Base-by-base conservation (phyloP, 2,888 invertebrate genomes). In the Neoitamus cyanurus region DNA sequence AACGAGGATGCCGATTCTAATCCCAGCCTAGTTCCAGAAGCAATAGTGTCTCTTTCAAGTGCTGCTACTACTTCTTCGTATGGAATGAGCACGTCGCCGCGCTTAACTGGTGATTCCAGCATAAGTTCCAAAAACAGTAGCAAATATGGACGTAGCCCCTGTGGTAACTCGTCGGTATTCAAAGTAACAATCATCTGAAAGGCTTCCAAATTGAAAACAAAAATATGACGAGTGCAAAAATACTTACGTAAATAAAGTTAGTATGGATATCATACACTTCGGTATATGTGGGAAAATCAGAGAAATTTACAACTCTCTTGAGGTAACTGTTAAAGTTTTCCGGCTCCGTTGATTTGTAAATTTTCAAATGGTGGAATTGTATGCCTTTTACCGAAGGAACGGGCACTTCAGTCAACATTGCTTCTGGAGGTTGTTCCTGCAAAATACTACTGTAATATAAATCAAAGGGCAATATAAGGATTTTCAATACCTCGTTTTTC, bases 161-260 rank as follows among this genome's bases (percentile, higher is more conserved):
- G 89, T 1, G 94, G 92, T 34, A 96, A 89, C 0, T 90, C 88
- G 1, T 93, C 92, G 1, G 95, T 96, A 90, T 97, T 95, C 90
- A 97, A 92, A 84, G 96, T 90, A 0, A 95, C 92, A 88, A 94
- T 94, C 87, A 97, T 93, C 97, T 97, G 87, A 88, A 85, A 82
- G 20, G n/a, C 48, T 31, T 85, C 34, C 7, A 5, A 20, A 46
- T 78, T 77, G 36, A 30, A 91, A 90, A 86, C 86, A 87, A 88
- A 83, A 75, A 30, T 42, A 84, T 84, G 3, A 42, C n/a, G 1
- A 25, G 0, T 0, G 25, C 5, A 25, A 20, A 11, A 58, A 58
- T 20, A 25, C 94, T 93, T 90, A 97, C 97, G 91, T 96, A 95
- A 86, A 97, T 94, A 90, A 97, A 97, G 90, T 96, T 96, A 1